These are phyloP conservation scores for Drosophila melanica DNA, from an alignment of 1,140 invertebrate species.

Conservation along the genomic window DNA sequence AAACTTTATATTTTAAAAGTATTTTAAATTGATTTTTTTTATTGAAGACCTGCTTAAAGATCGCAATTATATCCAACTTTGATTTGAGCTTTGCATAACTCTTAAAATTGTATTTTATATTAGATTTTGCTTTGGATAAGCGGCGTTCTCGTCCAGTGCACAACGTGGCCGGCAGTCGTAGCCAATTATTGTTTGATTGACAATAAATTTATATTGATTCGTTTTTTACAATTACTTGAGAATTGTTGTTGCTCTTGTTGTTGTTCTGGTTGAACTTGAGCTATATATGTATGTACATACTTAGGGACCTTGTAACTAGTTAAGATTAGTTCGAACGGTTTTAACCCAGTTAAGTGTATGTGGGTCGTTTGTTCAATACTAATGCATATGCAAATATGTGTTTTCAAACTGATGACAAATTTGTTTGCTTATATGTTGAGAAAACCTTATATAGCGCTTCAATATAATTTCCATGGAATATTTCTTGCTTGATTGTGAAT, in stretches of 20 bases:
- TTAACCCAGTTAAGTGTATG: neutral
- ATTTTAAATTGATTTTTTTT: neutral
- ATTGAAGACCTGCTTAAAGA: neutral
- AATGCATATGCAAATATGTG: constrained; percentile 20
- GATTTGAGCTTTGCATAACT: too few species aligned
- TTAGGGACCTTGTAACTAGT: constrained; percentile 21
- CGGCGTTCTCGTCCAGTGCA: neutral
- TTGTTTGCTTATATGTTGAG: neutral
- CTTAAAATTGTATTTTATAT: neutral
- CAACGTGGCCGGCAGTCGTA: neutral
- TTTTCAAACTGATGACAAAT: constrained; percentile 19
- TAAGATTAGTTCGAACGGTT: neutral
- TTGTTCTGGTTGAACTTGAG: neutral
- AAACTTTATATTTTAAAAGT: neutral
- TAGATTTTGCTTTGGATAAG: neutral
- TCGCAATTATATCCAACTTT: too few species aligned
- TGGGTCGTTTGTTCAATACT: neutral
- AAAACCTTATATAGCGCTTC: constrained; percentile 11
- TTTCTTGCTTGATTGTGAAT: constrained; percentile 8
- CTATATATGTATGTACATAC: neutral
- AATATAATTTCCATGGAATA: neutral
- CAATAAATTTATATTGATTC: constrained; percentile 73
- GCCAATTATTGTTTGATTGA: constrained; percentile 62
- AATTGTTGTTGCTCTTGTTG: neutral
- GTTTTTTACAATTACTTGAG: constrained; percentile 45